Percentiles rank a stretch among this genome's conserved stretches.
These are phyloP conservation scores for Pseudopodoces humilis DNA, from an alignment of 2,113 vertebrate species.

Conservation along the genomic window DNA sequence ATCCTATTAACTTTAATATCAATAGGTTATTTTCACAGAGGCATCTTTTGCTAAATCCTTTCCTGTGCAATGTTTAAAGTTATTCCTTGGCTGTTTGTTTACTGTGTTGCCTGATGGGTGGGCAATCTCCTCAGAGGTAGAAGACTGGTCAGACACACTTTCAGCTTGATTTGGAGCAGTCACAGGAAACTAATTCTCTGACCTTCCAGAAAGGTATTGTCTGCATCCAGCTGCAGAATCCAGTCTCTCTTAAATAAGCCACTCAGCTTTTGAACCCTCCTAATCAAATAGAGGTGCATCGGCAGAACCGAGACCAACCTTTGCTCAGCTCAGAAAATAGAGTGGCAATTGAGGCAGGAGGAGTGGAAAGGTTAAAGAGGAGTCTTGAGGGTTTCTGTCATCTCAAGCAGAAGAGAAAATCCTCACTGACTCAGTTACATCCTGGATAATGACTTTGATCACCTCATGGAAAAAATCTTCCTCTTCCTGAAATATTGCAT, in stretches of 20 bases:
- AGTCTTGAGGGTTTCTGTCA: neutral
- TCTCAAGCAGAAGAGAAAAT: neutral
- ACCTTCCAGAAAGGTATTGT: neutral
- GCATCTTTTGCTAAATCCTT: slow-evolving; percentile 1
- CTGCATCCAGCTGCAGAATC: neutral
- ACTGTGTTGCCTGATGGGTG: neutral
- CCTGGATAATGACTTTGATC: neutral
- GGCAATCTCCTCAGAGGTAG: neutral
- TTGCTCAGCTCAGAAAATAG: neutral
- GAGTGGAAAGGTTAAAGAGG: neutral
- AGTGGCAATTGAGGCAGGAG: neutral
- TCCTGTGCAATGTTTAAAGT: neutral
- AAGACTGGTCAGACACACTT: neutral
- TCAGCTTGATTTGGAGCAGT: neutral
- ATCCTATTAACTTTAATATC: slow-evolving; percentile 49
- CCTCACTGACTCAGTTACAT: neutral
- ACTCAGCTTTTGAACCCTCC: neutral
- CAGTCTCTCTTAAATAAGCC: neutral
- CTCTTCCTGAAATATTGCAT: neutral
- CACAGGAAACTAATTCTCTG: neutral
- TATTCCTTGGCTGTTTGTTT: neutral
- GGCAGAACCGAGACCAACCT: neutral
- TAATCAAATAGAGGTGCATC: neutral
- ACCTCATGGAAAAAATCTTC: neutral
- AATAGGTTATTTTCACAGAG: slow-evolving; percentile 33